phyloP scores from a whole-genome alignment of 2,113 vertebrate species.

The Mirounga angustirostris region DNA sequence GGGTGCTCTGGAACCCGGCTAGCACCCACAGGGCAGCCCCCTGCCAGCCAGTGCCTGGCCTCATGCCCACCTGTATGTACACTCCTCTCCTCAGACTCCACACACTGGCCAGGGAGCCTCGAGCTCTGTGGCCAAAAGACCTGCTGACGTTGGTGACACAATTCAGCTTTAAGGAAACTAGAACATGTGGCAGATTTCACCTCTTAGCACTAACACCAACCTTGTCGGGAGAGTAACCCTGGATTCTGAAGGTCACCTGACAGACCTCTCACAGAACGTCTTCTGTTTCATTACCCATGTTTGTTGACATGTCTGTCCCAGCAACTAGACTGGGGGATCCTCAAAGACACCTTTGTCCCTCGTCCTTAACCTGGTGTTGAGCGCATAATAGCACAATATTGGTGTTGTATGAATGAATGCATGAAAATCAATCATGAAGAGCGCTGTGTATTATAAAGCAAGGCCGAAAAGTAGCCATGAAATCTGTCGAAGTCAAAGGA shows the following conservation, averaged over 20 bases:
- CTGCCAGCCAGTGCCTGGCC: rapidly evolving
- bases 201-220: rapidly evolving
- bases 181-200: rapidly evolving
- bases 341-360: not conserved
- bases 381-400: rapidly evolving
- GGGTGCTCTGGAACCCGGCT: rapidly evolving
- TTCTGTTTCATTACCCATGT: rapidly evolving
- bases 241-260: rapidly evolving
- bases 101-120: not conserved
- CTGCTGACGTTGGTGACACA: not conserved
- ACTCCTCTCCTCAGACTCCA: not conserved
- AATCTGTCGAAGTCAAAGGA: rapidly evolving
- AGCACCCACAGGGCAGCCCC: rapidly evolving
- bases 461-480: rapidly evolving
- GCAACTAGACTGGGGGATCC: not conserved
- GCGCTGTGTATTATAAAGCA: not conserved
- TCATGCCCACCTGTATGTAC: rapidly evolving
- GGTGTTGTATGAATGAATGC: rapidly evolving
- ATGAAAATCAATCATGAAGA: rapidly evolving
- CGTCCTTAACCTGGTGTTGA: rapidly evolving
- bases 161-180: no score
- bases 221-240: no score
- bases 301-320: not conserved
- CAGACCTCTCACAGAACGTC: rapidly evolving
- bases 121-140: not conserved